Evolutionary conservation across 2,888 invertebrate genomes (phyloP).

Genomic region (Drosophila stalkeri): DNA sequence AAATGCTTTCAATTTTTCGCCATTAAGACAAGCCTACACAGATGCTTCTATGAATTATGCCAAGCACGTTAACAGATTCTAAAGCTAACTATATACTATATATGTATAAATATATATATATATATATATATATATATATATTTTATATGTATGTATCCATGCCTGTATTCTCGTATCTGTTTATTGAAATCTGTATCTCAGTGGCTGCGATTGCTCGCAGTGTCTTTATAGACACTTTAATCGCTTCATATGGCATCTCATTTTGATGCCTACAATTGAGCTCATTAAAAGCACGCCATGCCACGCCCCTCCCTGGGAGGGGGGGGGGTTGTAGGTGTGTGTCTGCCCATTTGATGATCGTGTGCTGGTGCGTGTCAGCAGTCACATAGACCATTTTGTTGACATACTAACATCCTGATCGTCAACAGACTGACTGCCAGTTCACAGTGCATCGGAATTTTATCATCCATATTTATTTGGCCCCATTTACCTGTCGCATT

Average conservation of each 20-base stretch:
- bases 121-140: background rate
- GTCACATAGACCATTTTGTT: slow-evolving; percentile 59
- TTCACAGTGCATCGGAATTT: slow-evolving; percentile 35
- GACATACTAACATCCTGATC: slow-evolving; percentile 44
- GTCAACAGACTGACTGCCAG: background rate
- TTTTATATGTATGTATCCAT: slow-evolving; percentile 2
- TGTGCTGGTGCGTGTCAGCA: slow-evolving; percentile 48
- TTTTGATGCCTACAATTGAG: slow-evolving; percentile 13
- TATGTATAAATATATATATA: background rate
- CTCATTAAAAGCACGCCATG: slow-evolving; percentile 12
- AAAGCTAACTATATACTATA: slow-evolving; percentile 9
- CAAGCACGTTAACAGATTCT: slow-evolving; percentile 60
- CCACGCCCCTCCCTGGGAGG: background rate
- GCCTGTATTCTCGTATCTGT: slow-evolving; percentile 30
- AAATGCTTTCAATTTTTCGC: slow-evolving; percentile 75
- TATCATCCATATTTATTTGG: slow-evolving; percentile 47
- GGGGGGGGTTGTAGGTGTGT: too few relatives aligned
- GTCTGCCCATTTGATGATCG: slow-evolving; percentile 5
- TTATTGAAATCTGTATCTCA: slow-evolving; percentile 45
- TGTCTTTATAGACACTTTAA: slow-evolving; percentile 37
- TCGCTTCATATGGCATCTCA: slow-evolving; percentile 20
- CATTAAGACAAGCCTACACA: slow-evolving; percentile 81
- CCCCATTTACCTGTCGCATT: slow-evolving; percentile 37
- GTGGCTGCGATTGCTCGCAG: slow-evolving; percentile 21
- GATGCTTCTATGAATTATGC: slow-evolving; percentile 70